Conservation (phyloP, 2,888 invertebrate genomes). For the Coremacera marginata region DNA sequence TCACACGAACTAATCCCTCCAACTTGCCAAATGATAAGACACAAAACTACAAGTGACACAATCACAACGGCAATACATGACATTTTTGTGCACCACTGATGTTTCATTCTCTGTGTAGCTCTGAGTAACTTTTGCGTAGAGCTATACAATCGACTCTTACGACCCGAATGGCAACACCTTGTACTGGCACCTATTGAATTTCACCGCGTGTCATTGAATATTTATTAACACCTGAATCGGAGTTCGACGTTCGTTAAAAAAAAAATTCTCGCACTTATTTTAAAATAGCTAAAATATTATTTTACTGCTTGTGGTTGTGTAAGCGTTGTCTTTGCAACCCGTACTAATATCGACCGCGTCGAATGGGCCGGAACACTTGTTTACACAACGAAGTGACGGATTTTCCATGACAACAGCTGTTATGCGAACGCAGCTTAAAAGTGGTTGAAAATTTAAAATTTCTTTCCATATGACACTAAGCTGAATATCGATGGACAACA, state of each 20-base stretch:
- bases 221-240: too few species aligned
- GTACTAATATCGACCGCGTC: background rate
- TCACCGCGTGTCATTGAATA: too few species aligned
- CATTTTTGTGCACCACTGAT: too few species aligned
- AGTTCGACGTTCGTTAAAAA: too few species aligned
- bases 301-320: too few species aligned
- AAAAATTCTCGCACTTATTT: too few species aligned
- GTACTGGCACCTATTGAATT: background rate
- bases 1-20: conserved; percentile 40
- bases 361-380: conserved; percentile 16
- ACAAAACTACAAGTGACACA: conserved; percentile 13
- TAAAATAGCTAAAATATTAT: too few species aligned
- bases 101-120: too few species aligned
- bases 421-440: background rate
- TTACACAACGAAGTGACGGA: conserved; percentile 6
- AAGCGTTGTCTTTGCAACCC: background rate
- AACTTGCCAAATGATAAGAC: conserved; percentile 34
- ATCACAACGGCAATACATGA: background rate
- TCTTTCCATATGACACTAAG: background rate
- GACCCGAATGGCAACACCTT: background rate
- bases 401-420: conserved; percentile 5
- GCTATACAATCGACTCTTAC: background rate
- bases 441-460: conserved; percentile 4
- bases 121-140: too few species aligned
- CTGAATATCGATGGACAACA: background rate